phyloP scores from a whole-genome alignment of 1,140 invertebrate species.

The Brachionus calyciflorus region DNA sequence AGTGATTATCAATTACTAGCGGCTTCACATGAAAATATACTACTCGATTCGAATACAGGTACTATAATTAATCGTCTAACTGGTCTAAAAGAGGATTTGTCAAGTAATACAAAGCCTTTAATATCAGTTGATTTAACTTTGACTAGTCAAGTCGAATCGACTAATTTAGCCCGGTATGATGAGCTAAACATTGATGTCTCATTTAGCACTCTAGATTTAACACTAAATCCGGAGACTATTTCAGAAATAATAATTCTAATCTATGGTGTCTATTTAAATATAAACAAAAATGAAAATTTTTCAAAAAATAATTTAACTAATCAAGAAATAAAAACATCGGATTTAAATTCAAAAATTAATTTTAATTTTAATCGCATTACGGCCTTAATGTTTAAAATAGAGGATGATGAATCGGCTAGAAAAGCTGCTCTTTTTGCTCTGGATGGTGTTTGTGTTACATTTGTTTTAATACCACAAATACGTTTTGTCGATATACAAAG shows the following conservation, averaged over 20 bases:
- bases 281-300: not conserved
- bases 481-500: not conserved
- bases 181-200: not conserved
- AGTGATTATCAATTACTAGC: constrained; percentile 88
- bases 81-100: not conserved
- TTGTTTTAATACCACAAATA: not conserved
- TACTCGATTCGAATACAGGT: constrained; percentile 64
- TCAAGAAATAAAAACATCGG: not conserved
- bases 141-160: not conserved
- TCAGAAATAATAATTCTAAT: not conserved
- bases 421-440: not conserved
- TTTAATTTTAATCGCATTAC: constrained; percentile 15
- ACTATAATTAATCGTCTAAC: constrained; percentile 2
- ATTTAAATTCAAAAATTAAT: constrained; percentile 27
- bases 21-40: constrained; percentile 85
- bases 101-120: not conserved
- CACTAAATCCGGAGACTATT: constrained; percentile 33
- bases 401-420: not conserved
- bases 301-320: not conserved
- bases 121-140: not conserved
- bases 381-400: constrained; percentile 1
- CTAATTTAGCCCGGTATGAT: not conserved
- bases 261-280: not conserved
- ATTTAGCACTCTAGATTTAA: constrained; percentile 10
- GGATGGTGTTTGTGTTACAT: not conserved